phyloP scores from a whole-genome alignment of 2,113 vertebrate genomes.

The Narcine bancroftii region DNA sequence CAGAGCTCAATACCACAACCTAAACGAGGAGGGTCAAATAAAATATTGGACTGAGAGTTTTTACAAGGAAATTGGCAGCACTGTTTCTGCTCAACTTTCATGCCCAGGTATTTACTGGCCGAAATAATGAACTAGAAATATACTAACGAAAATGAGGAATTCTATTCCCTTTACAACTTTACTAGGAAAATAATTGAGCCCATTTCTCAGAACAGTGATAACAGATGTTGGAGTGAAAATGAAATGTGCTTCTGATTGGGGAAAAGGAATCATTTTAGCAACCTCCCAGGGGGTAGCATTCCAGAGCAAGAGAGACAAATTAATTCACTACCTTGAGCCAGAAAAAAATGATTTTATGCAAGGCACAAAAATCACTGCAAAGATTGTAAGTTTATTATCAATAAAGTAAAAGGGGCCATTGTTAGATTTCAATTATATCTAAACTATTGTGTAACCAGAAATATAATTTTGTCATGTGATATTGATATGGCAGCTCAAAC shows the following conservation, averaged over 20 bases:
- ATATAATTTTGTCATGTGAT: not conserved
- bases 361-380: not conserved
- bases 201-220: not conserved
- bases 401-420: not conserved
- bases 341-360: not conserved
- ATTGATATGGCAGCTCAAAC: not conserved
- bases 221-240: not conserved
- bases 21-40: not conserved
- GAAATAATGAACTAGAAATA: not conserved
- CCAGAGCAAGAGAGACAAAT: not conserved
- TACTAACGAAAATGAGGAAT: not conserved
- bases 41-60: not conserved
- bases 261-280: not conserved
- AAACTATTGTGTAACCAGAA: not conserved
- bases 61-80: not conserved
- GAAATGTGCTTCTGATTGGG: not conserved
- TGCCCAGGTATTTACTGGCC: not conserved
- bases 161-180: not conserved
- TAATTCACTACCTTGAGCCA: not conserved
- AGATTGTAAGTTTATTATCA: not conserved
- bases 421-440: not conserved
- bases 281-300: not conserved
- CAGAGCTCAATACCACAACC: too few species aligned
- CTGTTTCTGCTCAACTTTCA: not conserved
- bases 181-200: not conserved